These are phyloP conservation scores for Heterodera filipjevi DNA, from an alignment of 2,888 invertebrate species.

Conservation along the genomic window DNA sequence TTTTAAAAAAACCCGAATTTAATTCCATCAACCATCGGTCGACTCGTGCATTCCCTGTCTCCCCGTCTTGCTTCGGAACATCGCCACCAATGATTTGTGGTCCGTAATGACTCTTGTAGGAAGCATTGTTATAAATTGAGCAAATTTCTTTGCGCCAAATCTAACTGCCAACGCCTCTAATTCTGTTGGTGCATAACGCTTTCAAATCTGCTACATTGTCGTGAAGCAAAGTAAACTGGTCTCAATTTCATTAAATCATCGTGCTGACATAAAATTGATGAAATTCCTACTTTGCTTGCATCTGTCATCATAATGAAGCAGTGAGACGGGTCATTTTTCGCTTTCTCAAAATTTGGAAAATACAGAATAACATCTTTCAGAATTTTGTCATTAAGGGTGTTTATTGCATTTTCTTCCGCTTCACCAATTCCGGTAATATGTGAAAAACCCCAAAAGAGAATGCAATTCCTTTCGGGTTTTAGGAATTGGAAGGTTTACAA, in stretches of 20 bases:
- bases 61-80: slow-evolving; percentile 35
- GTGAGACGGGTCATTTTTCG: slow-evolving; percentile 9
- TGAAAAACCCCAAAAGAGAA: slow-evolving; percentile 26
- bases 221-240: slow-evolving; percentile 43
- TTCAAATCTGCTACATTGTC: slow-evolving; percentile 37
- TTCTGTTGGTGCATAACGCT: slow-evolving; percentile 37
- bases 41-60: slow-evolving; percentile 22
- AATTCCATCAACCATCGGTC: slow-evolving; percentile 22
- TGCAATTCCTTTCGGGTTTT: not conserved
- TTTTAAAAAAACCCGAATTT: slow-evolving; percentile 14
- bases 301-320: slow-evolving; percentile 45
- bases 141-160: slow-evolving; percentile 33
- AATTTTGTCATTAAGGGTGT: slow-evolving; percentile 32
- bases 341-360: slow-evolving; percentile 45
- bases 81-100: slow-evolving; percentile 34
- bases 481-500: slow-evolving; percentile 25
- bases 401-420: slow-evolving; percentile 37
- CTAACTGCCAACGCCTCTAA: slow-evolving; percentile 44
- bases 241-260: slow-evolving; percentile 32
- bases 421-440: slow-evolving; percentile 31
- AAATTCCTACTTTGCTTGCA: slow-evolving; percentile 42
- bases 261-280: slow-evolving; percentile 42
- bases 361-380: slow-evolving; percentile 34
- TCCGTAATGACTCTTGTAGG: slow-evolving; percentile 37
- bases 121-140: slow-evolving; percentile 33